A percentile compares a stretch with the other conserved stretches of the same genome.
Evolutionary conservation across 2,888 invertebrate genomes (phyloP).

Genomic region (Drosophila anceps): DNA sequence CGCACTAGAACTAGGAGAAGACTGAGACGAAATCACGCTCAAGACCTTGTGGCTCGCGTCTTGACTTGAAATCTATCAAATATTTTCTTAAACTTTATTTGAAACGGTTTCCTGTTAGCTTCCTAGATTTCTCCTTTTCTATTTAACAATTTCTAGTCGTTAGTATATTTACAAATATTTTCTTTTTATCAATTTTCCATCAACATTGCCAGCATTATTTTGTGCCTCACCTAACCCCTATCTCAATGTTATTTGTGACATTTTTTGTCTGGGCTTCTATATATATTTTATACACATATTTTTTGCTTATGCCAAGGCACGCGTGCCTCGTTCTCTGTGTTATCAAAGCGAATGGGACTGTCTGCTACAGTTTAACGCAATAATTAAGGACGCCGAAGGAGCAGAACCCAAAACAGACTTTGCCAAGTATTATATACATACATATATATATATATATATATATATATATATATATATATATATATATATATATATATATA

Average conservation of each 20-base stretch:
- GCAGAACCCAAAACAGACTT: not conserved
- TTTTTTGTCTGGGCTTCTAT: slow-evolving; percentile 13
- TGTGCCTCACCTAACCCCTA: not conserved
- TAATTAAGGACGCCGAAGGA: slow-evolving; percentile 46
- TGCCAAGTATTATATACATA: slow-evolving; percentile 29
- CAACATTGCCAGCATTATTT: not conserved
- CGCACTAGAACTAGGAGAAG: too few relatives aligned
- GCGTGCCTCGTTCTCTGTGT: slow-evolving; percentile 17
- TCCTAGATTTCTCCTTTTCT: not conserved
- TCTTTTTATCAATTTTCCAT: not conserved
- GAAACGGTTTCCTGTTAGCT: not conserved
- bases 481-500: too few relatives aligned
- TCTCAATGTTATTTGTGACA: slow-evolving; percentile 6
- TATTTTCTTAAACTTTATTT: not conserved
- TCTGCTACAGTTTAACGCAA: slow-evolving; percentile 46
- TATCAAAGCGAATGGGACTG: slow-evolving; percentile 38
- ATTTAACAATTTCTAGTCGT: not conserved
- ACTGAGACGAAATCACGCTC: too few relatives aligned
- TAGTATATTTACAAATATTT: not conserved
- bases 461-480: slow-evolving; percentile 17
- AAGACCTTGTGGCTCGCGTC: too few relatives aligned
- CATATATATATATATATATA: slow-evolving; percentile 13
- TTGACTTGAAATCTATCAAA: too few relatives aligned
- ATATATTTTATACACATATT: slow-evolving; percentile 6
- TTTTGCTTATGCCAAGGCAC: slow-evolving; percentile 39